Conservation (phyloP, 2,797 vertebrate genomes). For the Chaenodraco wilsoni region DNA sequence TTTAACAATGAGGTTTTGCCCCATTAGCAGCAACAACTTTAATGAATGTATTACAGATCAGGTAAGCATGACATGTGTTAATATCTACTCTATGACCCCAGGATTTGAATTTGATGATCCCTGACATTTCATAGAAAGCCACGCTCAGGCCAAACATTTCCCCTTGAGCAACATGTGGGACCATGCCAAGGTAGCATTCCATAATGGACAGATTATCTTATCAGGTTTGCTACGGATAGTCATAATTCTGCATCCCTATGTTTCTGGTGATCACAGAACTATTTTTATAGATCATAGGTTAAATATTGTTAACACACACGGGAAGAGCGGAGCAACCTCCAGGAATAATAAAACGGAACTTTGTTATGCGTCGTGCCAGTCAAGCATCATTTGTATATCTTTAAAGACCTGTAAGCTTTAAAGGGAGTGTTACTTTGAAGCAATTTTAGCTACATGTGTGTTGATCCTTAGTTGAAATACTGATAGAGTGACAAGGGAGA, state of each 20-base stretch:
- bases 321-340: background rate
- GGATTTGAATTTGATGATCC: background rate
- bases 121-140: conserved; percentile 15
- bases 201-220: background rate
- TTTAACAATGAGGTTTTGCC: background rate
- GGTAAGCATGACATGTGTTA: background rate
- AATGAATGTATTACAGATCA: background rate
- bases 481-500: conserved; percentile 30
- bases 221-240: conserved; percentile 3
- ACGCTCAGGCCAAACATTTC: conserved; percentile 10
- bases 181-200: background rate
- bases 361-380: conserved; percentile 1
- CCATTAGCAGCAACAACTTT: background rate
- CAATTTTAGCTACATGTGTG: conserved; percentile 27
- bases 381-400: conserved; percentile 25
- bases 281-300: background rate
- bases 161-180: background rate
- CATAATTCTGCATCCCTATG: background rate
- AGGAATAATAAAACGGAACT: conserved; percentile 18
- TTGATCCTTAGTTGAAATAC: too few species aligned
- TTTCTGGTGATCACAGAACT: background rate
- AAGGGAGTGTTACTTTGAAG: conserved; percentile 28
- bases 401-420: conserved; percentile 44
- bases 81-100: background rate
- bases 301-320: background rate